Conservation (phyloP, 2,113 vertebrate genomes). For the Condylura cristata region DNA sequence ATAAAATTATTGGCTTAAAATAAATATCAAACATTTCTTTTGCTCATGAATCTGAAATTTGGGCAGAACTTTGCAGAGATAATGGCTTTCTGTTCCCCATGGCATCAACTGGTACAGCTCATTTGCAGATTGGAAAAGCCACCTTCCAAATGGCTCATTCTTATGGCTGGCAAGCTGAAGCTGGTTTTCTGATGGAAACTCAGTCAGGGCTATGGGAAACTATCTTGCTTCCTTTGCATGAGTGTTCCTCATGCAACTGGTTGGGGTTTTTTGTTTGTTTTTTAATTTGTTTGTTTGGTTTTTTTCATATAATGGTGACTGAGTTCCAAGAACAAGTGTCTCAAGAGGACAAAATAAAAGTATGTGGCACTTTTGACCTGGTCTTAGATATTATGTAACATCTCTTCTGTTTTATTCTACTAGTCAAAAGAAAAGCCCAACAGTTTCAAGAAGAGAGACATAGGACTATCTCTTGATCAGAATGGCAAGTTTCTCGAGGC, state of each 20-base stretch:
- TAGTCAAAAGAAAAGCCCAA: not conserved
- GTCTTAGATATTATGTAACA: not conserved
- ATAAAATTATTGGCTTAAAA: slow-evolving; percentile 35
- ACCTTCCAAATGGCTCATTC: slow-evolving; percentile 35
- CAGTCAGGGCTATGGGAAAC: not conserved
- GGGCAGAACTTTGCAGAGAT: slow-evolving; percentile 13
- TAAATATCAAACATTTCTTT: slow-evolving; percentile 27
- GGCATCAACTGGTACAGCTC: not conserved
- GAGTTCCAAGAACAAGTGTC: not conserved
- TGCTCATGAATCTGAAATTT: slow-evolving; percentile 39
- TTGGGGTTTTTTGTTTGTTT: too few relatives aligned
- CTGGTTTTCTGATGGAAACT: slow-evolving; percentile 1
- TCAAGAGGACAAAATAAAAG: not conserved
- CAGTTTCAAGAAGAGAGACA: not conserved
- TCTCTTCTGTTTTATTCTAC: not conserved
- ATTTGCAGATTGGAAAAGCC: not conserved
- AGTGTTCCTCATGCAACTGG: not conserved
- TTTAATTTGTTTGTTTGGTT: too few relatives aligned
- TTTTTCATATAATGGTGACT: not conserved
- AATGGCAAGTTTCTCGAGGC: not conserved
- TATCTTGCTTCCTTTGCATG: not conserved
- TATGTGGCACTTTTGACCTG: not conserved
- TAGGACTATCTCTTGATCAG: not conserved
- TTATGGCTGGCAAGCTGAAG: not conserved
- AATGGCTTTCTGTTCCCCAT: not conserved